phyloP scores from a whole-genome alignment of 2,888 invertebrate species.

The Elysia crispata region DNA sequence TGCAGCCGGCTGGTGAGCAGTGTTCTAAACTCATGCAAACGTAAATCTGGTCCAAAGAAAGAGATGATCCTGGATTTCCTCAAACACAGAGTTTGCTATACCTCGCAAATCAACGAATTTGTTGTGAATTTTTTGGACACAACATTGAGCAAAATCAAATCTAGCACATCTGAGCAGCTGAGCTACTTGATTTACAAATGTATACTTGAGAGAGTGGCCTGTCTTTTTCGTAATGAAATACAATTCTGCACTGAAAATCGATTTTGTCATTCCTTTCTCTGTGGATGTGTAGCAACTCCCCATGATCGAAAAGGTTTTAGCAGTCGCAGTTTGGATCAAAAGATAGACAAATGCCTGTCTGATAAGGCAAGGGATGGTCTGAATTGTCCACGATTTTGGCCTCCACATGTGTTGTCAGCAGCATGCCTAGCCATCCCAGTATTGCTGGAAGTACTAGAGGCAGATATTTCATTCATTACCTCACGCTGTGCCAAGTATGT shows the following conservation, averaged over 20 bases:
- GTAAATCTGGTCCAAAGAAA: neutral
- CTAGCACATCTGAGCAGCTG: conserved; percentile 22
- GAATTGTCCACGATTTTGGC: conserved; percentile 44
- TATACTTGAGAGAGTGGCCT: conserved; percentile 40
- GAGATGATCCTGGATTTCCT: conserved; percentile 33
- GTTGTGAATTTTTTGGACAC: conserved; percentile 27
- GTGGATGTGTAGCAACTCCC: conserved; percentile 35
- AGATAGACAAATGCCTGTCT: conserved; percentile 46
- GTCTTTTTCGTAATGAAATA: conserved; percentile 39
- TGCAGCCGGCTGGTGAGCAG: conserved; percentile 21
- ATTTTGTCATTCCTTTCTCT: conserved; percentile 44
- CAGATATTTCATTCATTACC: conserved; percentile 37
- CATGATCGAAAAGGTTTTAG: neutral
- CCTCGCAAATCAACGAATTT: conserved; percentile 38
- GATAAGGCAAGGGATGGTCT: conserved; percentile 46
- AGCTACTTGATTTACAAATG: conserved; percentile 29
- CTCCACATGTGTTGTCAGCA: conserved; percentile 46
- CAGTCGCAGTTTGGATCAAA: conserved; percentile 27
- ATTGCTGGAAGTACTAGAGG: conserved; percentile 28
- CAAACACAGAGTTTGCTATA: neutral
- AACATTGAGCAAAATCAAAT: conserved; percentile 32
- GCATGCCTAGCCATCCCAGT: conserved; percentile 36
- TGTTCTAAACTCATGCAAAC: neutral
- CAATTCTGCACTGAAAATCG: conserved; percentile 37
- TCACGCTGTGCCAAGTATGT: conserved; percentile 31